Evolutionary conservation across 2,888 invertebrate genomes (phyloP).

Genomic region (Argyresthia goedartella): DNA sequence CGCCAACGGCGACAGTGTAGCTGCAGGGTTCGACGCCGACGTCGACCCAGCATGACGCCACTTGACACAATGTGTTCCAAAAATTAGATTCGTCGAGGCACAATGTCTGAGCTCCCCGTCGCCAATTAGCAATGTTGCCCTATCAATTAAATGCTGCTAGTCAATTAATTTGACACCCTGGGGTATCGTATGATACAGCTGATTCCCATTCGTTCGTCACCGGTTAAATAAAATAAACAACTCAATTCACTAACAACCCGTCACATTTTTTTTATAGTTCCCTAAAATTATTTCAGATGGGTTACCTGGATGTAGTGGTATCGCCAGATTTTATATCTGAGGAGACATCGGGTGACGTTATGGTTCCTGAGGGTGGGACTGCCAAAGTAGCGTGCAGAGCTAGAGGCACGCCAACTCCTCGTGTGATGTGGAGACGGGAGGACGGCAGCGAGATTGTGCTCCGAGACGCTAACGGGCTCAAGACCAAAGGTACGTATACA

Average conservation of each 20-base stretch:
- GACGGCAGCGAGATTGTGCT: slow-evolving; percentile 85
- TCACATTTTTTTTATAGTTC: too few species aligned
- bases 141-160: slow-evolving; percentile 1
- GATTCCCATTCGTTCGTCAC: background rate
- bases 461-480: slow-evolving; percentile 76
- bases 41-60: slow-evolving; percentile 55
- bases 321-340: slow-evolving; percentile 92
- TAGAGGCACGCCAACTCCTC: slow-evolving; percentile 83
- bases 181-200: background rate
- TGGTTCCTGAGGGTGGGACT: slow-evolving; percentile 87
- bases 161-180: background rate
- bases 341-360: slow-evolving; percentile 90
- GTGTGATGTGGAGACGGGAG: slow-evolving; percentile 87
- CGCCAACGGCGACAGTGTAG: slow-evolving; percentile 46
- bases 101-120: background rate
- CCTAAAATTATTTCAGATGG: slow-evolving; percentile 71
- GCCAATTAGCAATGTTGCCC: slow-evolving; percentile 5
- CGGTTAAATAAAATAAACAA: too few species aligned
- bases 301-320: slow-evolving; percentile 86
- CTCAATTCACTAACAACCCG: too few species aligned
- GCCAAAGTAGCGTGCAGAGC: slow-evolving; percentile 78
- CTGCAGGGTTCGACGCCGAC: slow-evolving; percentile 47
- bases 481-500: slow-evolving; percentile 72
- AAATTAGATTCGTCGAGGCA: slow-evolving; percentile 14
- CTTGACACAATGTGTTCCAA: slow-evolving; percentile 33